Evolutionary conservation across 2,797 vertebrate genomes (phyloP).

Genomic region (Malacoraja senta): DNA sequence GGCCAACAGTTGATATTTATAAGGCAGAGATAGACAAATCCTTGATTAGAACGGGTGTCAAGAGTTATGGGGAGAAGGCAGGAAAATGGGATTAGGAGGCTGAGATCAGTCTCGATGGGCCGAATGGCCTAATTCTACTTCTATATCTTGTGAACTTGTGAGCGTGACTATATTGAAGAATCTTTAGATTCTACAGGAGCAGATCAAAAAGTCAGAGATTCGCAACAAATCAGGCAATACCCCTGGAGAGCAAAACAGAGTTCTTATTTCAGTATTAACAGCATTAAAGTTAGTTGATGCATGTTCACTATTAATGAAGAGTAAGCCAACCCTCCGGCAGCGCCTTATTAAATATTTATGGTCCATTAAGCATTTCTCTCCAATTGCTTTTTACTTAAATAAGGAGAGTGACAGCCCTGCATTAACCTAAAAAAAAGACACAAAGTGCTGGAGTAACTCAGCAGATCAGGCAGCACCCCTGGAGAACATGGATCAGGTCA

Average conservation of each 20-base stretch:
- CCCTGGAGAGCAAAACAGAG: background rate
- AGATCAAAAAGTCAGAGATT: background rate
- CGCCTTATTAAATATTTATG: conserved; percentile 15
- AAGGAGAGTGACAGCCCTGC: background rate
- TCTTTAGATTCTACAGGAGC: background rate
- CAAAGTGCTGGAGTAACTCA: too few relatives aligned
- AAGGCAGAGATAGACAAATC: too few relatives aligned
- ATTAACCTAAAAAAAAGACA: background rate
- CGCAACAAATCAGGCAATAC: background rate
- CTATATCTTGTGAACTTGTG: too few relatives aligned
- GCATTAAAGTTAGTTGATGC: background rate
- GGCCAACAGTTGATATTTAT: too few relatives aligned
- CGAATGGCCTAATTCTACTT: too few relatives aligned
- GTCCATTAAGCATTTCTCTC: conserved; percentile 9
- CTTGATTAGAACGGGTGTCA: too few relatives aligned
- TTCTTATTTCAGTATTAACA: background rate
- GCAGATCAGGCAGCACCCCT: too few relatives aligned
- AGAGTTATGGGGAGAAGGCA: too few relatives aligned
- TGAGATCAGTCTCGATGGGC: too few relatives aligned
- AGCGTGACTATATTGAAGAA: background rate
- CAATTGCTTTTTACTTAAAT: background rate
- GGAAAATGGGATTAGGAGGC: too few relatives aligned
- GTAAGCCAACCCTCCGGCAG: background rate
- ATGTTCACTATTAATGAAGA: background rate
- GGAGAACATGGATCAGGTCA: too few relatives aligned